These are phyloP conservation scores for Periplaneta americana DNA, from an alignment of 1,140 invertebrate genomes.

Conservation along the genomic window DNA sequence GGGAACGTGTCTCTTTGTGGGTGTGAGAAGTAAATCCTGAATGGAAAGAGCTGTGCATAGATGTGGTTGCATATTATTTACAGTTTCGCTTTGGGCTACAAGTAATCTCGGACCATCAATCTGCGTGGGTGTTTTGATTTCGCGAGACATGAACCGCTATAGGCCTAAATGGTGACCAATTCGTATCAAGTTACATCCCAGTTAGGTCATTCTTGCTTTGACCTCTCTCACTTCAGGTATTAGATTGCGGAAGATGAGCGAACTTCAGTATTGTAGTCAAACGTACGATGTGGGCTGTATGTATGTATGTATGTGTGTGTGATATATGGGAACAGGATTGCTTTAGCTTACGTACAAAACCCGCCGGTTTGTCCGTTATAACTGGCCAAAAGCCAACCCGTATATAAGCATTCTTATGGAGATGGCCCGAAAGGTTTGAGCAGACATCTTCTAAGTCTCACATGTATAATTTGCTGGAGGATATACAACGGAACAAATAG, in stretches of 20 bases:
- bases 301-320: background rate
- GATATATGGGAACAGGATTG: background rate
- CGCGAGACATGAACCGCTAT: too few relatives aligned
- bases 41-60: too few relatives aligned
- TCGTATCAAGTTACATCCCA: too few relatives aligned
- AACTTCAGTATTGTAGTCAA: background rate
- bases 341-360: background rate
- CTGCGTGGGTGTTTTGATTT: too few relatives aligned
- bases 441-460: too few relatives aligned
- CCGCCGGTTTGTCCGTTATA: background rate
- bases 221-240: background rate
- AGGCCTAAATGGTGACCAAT: background rate
- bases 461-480: too few relatives aligned
- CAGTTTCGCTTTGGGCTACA: too few relatives aligned
- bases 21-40: too few relatives aligned
- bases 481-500: too few relatives aligned
- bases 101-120: too few relatives aligned
- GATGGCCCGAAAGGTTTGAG: background rate
- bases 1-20: too few relatives aligned
- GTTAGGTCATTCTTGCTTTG: background rate
- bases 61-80: too few relatives aligned
- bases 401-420: background rate
- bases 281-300: background rate
- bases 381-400: background rate
- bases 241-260: background rate